A percentile compares a stretch with the other conserved stretches of the same genome.
These are phyloP conservation scores for Phortica variegata DNA, from an alignment of 1,140 invertebrate species.

Conservation along the genomic window DNA sequence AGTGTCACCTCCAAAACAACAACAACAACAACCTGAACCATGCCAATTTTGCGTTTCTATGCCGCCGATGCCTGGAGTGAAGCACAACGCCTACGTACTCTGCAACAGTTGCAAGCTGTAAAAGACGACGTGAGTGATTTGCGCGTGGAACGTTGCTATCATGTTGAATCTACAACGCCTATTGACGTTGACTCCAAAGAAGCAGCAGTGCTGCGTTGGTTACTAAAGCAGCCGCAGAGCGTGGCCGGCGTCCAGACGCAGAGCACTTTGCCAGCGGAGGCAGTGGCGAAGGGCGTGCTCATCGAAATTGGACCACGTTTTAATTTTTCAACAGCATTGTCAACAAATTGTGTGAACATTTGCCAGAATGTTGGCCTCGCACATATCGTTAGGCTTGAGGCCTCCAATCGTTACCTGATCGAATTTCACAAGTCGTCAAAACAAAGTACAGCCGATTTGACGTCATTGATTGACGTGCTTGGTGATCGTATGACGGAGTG, in stretches of 20 bases:
- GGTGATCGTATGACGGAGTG: slow-evolving; percentile 81
- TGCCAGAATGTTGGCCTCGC: slow-evolving; percentile 78
- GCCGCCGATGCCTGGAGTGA: slow-evolving; percentile 27
- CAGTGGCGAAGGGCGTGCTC: slow-evolving; percentile 11
- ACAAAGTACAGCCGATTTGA: slow-evolving; percentile 56
- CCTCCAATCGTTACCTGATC: slow-evolving; percentile 77
- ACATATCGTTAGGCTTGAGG: slow-evolving; percentile 77
- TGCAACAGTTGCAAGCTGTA: slow-evolving; percentile 22
- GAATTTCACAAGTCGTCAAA: slow-evolving; percentile 56
- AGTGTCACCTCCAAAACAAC: too few species aligned
- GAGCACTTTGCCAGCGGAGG: slow-evolving; percentile 37
- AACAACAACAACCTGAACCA: slow-evolving; percentile 15
- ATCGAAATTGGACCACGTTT: slow-evolving; percentile 77
- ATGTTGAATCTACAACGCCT: slow-evolving; percentile 66
- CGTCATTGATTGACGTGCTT: slow-evolving; percentile 64
- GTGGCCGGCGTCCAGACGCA: slow-evolving; percentile 59
- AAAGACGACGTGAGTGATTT: slow-evolving; percentile 56
- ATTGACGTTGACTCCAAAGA: slow-evolving; percentile 60
- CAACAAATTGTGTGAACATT: slow-evolving; percentile 93
- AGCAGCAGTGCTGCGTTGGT: slow-evolving; percentile 68
- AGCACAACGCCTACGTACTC: slow-evolving; percentile 20
- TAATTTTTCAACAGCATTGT: slow-evolving; percentile 92
- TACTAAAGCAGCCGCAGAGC: slow-evolving; percentile 68
- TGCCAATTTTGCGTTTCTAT: slow-evolving; percentile 41
- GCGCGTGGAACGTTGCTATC: slow-evolving; percentile 77